Percentiles rank a stretch among this genome's conserved stretches.
Conservation (phyloP, 2,113 vertebrate species). For the Corapipo altera region DNA sequence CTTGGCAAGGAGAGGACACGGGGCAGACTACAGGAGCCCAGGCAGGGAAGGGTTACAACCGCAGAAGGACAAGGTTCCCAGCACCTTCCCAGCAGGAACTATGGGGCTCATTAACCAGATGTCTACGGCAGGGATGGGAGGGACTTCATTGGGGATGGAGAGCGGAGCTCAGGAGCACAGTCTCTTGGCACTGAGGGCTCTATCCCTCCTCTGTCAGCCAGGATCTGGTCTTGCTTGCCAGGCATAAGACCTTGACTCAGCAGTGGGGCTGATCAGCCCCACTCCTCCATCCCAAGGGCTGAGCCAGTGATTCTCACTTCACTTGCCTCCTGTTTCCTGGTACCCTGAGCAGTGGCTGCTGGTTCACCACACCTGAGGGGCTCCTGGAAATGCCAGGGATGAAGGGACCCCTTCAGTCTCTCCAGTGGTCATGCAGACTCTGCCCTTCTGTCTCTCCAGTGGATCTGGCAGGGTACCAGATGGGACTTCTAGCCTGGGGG, state of each 20-base stretch:
- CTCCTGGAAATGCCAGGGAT: neutral
- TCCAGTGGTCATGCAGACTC: neutral
- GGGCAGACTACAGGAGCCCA: accelerated
- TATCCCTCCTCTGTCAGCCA: neutral
- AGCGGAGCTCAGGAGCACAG: neutral
- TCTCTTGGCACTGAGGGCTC: neutral
- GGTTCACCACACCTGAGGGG: neutral
- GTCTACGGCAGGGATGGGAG: neutral
- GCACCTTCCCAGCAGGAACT: neutral
- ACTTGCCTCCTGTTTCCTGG: neutral
- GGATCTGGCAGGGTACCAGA: neutral
- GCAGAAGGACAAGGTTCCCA: neutral
- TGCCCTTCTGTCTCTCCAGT: accelerated
- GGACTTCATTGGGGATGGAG: neutral
- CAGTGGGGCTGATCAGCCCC: neutral
- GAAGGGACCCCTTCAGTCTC: neutral
- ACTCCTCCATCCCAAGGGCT: neutral
- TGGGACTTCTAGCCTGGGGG: neutral
- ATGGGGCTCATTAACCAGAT: neutral
- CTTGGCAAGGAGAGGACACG: neutral
- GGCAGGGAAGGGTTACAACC: neutral
- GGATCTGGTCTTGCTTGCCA: accelerated
- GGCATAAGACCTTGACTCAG: neutral
- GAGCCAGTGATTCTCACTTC: neutral
- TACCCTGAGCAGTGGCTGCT: neutral